phyloP scores from a whole-genome alignment of 1,140 invertebrate genomes.

The Philopotamus ludificatus region DNA sequence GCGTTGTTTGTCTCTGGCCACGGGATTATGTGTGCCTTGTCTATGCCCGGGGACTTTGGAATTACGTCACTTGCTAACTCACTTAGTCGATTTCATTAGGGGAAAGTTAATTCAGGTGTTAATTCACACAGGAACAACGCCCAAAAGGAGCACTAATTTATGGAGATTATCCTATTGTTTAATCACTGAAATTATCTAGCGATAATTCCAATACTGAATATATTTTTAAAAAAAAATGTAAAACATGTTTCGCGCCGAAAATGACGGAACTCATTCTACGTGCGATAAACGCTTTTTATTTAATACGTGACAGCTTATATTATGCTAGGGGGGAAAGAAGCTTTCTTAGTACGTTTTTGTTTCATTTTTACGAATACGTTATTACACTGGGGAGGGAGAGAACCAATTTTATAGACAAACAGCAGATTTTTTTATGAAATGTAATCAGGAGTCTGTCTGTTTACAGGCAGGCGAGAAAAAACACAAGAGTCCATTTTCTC shows the following conservation, averaged over 20 bases:
- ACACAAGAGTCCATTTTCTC: neutral
- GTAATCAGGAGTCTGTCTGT: neutral
- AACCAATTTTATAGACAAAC: neutral
- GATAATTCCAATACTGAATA: no score
- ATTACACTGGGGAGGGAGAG: neutral
- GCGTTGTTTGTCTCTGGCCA: neutral
- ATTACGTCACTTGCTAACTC: neutral
- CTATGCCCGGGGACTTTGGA: neutral
- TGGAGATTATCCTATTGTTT: neutral
- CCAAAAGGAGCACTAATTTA: neutral
- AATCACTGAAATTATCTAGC: neutral
- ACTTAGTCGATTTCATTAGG: neutral
- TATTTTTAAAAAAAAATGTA: no score
- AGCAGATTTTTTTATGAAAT: neutral
- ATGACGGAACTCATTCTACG: no score
- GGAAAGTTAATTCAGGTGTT: neutral
- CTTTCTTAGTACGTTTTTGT: no score
- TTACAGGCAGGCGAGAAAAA: neutral
- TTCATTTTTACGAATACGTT: no score
- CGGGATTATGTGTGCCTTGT: neutral
- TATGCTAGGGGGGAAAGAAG: no score
- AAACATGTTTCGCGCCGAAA: no score
- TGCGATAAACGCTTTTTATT: no score
- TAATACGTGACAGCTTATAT: no score
- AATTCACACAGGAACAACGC: neutral